Evolutionary conservation across 2,797 vertebrate species (phyloP).

Genomic region (Pantherophis vulpinus): DNA sequence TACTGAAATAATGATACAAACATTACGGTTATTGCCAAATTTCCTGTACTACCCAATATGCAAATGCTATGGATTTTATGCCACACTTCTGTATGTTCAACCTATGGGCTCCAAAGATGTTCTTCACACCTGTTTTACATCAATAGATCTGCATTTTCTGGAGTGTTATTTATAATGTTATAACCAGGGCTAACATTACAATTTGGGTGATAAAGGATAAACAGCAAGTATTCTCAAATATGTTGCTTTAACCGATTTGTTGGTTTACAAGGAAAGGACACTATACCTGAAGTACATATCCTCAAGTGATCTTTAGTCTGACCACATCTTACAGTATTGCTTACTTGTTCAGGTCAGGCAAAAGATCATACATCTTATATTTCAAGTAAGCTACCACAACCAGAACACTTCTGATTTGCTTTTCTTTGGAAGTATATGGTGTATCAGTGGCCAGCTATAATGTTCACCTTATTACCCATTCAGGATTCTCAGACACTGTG

Average conservation of each 20-base stretch:
- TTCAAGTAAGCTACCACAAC: background rate
- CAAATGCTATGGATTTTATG: background rate
- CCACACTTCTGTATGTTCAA: background rate
- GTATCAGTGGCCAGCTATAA: background rate
- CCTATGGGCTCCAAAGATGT: background rate
- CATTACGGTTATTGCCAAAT: background rate
- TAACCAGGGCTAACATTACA: background rate
- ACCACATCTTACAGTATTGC: background rate
- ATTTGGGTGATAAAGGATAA: background rate
- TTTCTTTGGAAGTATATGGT: background rate
- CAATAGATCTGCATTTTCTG: background rate
- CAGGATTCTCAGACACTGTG: background rate
- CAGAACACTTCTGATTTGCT: background rate
- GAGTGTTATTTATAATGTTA: background rate
- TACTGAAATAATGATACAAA: background rate
- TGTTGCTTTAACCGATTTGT: background rate
- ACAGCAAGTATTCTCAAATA: background rate
- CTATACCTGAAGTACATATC: background rate
- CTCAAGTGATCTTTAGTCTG: background rate
- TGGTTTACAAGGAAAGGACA: background rate
- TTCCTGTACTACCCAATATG: no score
- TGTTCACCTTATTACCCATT: background rate
- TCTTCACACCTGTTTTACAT: background rate
- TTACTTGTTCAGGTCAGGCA: background rate
- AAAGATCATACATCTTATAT: background rate